These are phyloP conservation scores for Myotis pilosus DNA, from an alignment of 2,797 vertebrate genomes.

Conservation along the genomic window DNA sequence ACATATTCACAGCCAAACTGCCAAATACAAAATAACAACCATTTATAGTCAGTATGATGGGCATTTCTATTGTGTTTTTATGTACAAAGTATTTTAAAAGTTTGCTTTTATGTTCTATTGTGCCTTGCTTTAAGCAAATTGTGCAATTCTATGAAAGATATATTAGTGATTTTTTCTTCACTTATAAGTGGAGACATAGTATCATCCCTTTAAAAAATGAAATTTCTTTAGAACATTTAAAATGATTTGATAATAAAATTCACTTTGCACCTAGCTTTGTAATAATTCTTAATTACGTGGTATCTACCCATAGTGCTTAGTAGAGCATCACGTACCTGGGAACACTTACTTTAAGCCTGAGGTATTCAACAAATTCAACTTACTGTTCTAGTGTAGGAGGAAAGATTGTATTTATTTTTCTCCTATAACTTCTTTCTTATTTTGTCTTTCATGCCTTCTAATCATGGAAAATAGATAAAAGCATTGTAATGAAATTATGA, in stretches of 20 bases:
- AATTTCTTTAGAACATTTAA: neutral
- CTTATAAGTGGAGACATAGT: neutral
- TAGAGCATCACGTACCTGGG: neutral
- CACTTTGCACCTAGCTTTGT: neutral
- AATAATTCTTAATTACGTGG: neutral
- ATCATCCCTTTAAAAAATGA: neutral
- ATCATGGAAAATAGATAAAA: slow-evolving; percentile 32
- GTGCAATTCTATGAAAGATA: neutral
- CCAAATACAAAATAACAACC: neutral
- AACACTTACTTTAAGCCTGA: neutral
- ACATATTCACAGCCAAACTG: neutral
- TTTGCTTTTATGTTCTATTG: slow-evolving; percentile 1
- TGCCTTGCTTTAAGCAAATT: slow-evolving; percentile 46
- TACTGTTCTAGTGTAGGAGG: neutral
- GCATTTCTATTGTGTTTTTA: slow-evolving; percentile 34
- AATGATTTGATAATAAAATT: neutral
- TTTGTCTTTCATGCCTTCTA: slow-evolving; percentile 22
- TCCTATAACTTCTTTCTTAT: neutral
- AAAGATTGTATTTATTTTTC: slow-evolving; percentile 22
- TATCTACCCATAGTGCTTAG: neutral
- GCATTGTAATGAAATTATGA: neutral
- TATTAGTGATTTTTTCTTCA: neutral
- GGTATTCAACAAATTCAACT: slow-evolving; percentile 13
- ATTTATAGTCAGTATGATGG: neutral
- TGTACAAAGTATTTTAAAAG: neutral